Percentiles rank a stretch among this genome's conserved stretches.
These are phyloP conservation scores for Blera fallax DNA, from an alignment of 2,888 invertebrate genomes.

Conservation along the genomic window DNA sequence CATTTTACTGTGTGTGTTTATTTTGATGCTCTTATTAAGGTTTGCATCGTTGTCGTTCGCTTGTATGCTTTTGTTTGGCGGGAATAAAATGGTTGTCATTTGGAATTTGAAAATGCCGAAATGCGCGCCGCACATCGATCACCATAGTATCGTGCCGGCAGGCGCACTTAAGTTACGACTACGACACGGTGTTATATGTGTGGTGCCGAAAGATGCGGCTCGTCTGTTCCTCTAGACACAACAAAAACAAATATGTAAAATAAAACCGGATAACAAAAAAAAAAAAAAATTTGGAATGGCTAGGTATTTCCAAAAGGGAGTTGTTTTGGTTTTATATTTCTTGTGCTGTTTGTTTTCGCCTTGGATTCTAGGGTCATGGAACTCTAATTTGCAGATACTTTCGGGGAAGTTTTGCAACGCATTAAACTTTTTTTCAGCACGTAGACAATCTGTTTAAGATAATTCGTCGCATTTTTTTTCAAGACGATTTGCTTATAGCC, in stretches of 20 bases:
- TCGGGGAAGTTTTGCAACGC: background rate
- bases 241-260: slow-evolving; percentile 41
- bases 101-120: slow-evolving; percentile 57
- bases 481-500: too few relatives aligned
- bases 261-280: slow-evolving; percentile 12
- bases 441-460: background rate
- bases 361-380: slow-evolving; percentile 45
- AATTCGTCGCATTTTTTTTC: background rate
- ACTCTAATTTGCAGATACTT: slow-evolving; percentile 16
- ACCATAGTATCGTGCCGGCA: slow-evolving; percentile 38
- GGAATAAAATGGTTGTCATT: slow-evolving; percentile 65
- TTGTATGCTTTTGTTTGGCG: slow-evolving; percentile 58
- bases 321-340: slow-evolving; percentile 46
- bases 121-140: slow-evolving; percentile 64
- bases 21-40: slow-evolving; percentile 14
- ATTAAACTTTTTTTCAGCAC: background rate
- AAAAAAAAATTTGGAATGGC: slow-evolving; percentile 3
- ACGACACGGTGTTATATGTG: slow-evolving; percentile 49
- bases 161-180: slow-evolving; percentile 65
- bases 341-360: slow-evolving; percentile 45
- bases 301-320: slow-evolving; percentile 20
- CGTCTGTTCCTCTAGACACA: slow-evolving; percentile 34
- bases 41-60: background rate
- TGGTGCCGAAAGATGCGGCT: slow-evolving; percentile 47
- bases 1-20: background rate